Evolutionary conservation across 53 echinoderm and acorn worm genomes (phyloP), one percentile per base, ranked within the genome.

Genomic region (Henricia sp.): DNA sequence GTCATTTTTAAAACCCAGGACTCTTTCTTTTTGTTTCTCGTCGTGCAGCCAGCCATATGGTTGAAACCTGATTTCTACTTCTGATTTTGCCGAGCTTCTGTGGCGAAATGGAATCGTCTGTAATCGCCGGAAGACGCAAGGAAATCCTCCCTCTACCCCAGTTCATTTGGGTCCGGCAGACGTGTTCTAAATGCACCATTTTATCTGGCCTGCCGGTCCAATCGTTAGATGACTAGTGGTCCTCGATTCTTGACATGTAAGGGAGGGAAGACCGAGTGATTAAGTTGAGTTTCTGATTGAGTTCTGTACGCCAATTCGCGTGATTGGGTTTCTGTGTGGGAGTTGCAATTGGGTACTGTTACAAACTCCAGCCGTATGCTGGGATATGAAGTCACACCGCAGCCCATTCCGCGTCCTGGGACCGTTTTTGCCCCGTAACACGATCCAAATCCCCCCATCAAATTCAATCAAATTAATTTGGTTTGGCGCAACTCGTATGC

Each of bases 381-480:
- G 63, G 13, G 32, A 42, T 62, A 21, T 32, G 39, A 37, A 77
- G 60, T 59, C 58, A 58, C 57, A 77, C n/a, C 59, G 77, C 43
- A 77, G 77, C 77, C 28, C 40, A 59, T 77, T 27, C 25, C 32
- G 80, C 62, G 63, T 80, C 80, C n/a, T 28, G 80, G 80, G 80
- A 80, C 80, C 80, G 64, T 80, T 80, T 80, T 80, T 12, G 63
- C 21, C 60, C 80, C 33, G 80, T 80, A 80, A 80, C 64, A 44
- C 64, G 63, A 80, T 63, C 80, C 80, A 80, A 80, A 80, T 80
- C 80, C 57, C n/a, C 60, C 80, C 42, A 80, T 80, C 80, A 80
- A 80, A 80, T 80, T 80, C 80, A 80, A 80, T 80, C 80, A 80
- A 80, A 80, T 80, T 80, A 80, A 80, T 80, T 80, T 80, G 80